Percentiles rank a stretch among this genome's conserved stretches.
These are phyloP conservation scores for Larimichthys polyactis DNA, from an alignment of 2,113 vertebrate species.

Conservation along the genomic window DNA sequence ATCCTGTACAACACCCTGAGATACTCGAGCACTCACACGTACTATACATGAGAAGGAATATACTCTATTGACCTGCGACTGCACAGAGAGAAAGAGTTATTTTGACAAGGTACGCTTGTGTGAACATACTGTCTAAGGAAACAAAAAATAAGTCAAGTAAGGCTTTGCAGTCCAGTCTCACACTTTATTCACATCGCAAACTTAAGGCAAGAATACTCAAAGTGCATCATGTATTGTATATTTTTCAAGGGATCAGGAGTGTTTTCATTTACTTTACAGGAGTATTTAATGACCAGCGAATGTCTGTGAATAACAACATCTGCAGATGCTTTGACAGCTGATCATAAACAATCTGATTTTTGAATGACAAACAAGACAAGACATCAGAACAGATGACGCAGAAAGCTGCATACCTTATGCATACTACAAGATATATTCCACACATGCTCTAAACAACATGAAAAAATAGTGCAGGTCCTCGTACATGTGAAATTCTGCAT, in stretches of 20 bases:
- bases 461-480: too few relatives aligned
- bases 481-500: too few relatives aligned
- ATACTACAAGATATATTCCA: neutral
- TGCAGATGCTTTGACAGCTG: neutral
- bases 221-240: neutral
- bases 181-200: neutral
- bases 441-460: too few relatives aligned
- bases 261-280: neutral
- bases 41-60: conserved; percentile 8
- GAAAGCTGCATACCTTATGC: neutral
- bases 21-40: neutral
- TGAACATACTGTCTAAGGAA: too few relatives aligned
- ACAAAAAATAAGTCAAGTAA: too few relatives aligned
- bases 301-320: neutral
- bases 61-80: neutral
- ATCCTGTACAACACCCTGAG: conserved; percentile 18
- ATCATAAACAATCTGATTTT: neutral
- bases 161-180: neutral
- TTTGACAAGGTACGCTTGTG: neutral
- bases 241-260: neutral
- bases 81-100: neutral
- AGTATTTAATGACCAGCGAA: neutral
- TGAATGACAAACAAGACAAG: neutral
- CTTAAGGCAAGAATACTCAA: too few relatives aligned
- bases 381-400: neutral